phyloP scores from a whole-genome alignment of 37 sponge, comb jelly and placozoan species.

The Eunapius fragilis region DNA sequence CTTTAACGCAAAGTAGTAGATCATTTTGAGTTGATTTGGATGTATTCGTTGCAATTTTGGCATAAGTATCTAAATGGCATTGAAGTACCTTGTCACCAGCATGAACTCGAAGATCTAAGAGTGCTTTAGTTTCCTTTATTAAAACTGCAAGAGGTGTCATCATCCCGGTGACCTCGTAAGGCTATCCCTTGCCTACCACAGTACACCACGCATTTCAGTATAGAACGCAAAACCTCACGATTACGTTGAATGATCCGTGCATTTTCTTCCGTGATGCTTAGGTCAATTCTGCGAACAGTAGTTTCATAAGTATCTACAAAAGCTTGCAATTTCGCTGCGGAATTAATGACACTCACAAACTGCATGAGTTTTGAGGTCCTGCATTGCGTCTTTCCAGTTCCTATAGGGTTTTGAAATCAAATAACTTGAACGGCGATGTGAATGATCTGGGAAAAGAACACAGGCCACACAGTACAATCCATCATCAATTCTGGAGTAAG shows the following conservation, averaged over 20 bases:
- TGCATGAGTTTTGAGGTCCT: neutral
- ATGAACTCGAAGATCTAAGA: neutral
- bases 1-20: too few relatives aligned
- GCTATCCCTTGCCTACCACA: constrained; percentile 1
- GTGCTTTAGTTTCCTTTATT: neutral
- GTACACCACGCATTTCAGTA: neutral
- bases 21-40: too few relatives aligned
- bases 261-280: neutral
- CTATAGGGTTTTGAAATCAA: neutral
- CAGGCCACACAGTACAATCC: neutral
- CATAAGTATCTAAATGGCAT: too few relatives aligned
- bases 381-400: neutral
- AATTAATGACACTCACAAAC: neutral
- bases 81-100: too few relatives aligned
- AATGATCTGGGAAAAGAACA: neutral
- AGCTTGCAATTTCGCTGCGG: constrained; percentile 1
- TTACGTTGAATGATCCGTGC: neutral
- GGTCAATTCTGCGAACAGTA: neutral
- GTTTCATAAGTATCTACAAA: neutral
- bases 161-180: constrained; percentile 1
- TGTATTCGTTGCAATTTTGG: too few relatives aligned
- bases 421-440: neutral
- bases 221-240: neutral
- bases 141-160: constrained; percentile 11
- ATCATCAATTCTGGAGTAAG: neutral